Evolutionary conservation across 30 jellyfish, hydroid and myxozoan species (phyloP).

Genomic region (Hydractinia symbiolongicarpus): DNA sequence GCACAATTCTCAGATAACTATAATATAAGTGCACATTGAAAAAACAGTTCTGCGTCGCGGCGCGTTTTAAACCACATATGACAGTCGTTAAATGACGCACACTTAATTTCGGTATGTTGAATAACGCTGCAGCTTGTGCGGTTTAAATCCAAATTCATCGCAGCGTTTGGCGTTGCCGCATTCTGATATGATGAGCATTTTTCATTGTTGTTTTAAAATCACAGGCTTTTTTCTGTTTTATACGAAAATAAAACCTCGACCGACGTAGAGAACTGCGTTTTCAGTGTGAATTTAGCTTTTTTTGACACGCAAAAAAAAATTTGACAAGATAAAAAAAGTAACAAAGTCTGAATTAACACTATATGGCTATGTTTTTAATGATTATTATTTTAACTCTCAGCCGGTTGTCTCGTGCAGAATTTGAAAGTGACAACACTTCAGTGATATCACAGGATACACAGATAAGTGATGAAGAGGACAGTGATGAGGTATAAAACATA

Average conservation of each 20-base stretch:
- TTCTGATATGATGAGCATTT: no score
- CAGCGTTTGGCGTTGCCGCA: no score
- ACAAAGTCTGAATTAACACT: not conserved
- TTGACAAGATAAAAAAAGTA: not conserved
- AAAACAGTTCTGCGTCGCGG: no score
- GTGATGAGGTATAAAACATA: conserved; percentile 29
- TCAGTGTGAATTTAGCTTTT: not conserved
- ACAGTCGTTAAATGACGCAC: no score
- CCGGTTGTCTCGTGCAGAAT: conserved; percentile 22
- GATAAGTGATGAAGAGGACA: conserved; percentile 32
- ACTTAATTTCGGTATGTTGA: no score
- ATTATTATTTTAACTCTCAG: no score
- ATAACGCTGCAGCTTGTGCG: no score
- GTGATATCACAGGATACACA: conserved; percentile 17
- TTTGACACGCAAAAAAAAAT: not conserved
- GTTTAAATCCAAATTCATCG: no score
- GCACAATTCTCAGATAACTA: no score
- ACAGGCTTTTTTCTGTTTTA: not conserved
- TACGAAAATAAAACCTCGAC: not conserved
- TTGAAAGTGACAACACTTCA: conserved; percentile 31
- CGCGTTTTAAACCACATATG: no score
- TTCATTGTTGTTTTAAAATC: no score
- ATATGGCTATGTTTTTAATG: not conserved
- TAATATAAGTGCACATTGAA: no score
- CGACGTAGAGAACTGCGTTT: not conserved